Percentiles rank a stretch among this genome's conserved stretches.
Evolutionary conservation across 2,888 invertebrate species (phyloP).

Genomic region (Temnothorax rugatulus): DNA sequence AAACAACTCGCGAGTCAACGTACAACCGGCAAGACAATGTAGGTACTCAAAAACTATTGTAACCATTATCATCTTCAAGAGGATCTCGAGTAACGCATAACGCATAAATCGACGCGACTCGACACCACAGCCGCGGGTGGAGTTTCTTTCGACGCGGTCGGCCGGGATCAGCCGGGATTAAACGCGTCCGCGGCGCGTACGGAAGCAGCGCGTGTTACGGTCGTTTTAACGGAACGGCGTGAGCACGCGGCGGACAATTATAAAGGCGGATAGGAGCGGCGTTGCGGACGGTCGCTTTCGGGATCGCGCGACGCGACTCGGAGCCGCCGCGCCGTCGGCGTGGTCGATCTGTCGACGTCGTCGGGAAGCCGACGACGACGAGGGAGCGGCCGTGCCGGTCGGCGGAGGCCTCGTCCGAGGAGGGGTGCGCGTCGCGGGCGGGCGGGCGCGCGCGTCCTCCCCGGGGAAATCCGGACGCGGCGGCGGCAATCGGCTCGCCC

Average conservation of each 20-base stretch:
- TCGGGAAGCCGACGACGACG: constrained; percentile 56
- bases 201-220: not conserved
- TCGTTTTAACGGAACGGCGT: not conserved
- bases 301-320: constrained; percentile 11
- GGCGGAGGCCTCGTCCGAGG: constrained; percentile 12
- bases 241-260: constrained; percentile 1
- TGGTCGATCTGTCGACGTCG: constrained; percentile 63
- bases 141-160: not conserved
- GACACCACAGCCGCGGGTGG: not conserved
- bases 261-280: not conserved
- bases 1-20: not conserved
- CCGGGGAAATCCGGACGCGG: constrained; percentile 31
- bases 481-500: constrained; percentile 12
- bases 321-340: not conserved
- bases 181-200: not conserved
- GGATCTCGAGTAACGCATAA: not conserved
- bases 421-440: constrained; percentile 7
- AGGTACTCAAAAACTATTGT: not conserved
- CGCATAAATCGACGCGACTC: not conserved
- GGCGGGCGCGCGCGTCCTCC: not conserved
- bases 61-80: not conserved
- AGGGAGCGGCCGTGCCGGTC: constrained; percentile 57
- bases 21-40: not conserved
- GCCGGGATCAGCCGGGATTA: not conserved
- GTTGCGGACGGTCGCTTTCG: constrained; percentile 20